A percentile compares a stretch with the other conserved stretches of the same genome.
phyloP scores from a whole-genome alignment of 1,140 invertebrate species.

The Plodia interpunctella region DNA sequence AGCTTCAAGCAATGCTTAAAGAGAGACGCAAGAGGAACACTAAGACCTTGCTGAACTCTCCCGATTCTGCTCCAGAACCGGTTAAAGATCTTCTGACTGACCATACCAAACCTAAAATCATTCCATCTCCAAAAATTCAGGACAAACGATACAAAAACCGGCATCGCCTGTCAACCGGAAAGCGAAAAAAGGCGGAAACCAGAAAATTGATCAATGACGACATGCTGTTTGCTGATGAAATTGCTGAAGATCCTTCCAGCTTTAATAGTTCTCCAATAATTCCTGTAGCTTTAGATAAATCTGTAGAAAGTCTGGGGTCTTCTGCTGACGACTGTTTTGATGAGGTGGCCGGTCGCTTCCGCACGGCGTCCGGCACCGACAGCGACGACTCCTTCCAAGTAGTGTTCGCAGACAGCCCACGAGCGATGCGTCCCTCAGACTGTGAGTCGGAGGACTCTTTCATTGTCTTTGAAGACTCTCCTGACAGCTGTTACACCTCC shows the following conservation, averaged over 20 bases:
- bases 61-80: conserved; percentile 12
- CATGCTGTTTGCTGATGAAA: conserved; percentile 31
- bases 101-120: conserved; percentile 16
- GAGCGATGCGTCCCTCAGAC: conserved; percentile 42
- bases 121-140: conserved; percentile 24
- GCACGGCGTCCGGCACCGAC: conserved; percentile 40
- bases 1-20: conserved; percentile 48
- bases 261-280: conserved; percentile 27
- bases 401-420: conserved; percentile 50
- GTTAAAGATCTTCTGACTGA: conserved; percentile 9
- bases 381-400: conserved; percentile 70
- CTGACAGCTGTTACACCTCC: conserved; percentile 58
- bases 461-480: conserved; percentile 63
- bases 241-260: conserved; percentile 27
- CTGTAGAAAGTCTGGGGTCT: conserved; percentile 20
- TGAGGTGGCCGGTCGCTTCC: conserved; percentile 56
- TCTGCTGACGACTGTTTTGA: conserved; percentile 39
- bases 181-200: conserved; percentile 22
- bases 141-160: conserved; percentile 29
- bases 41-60: conserved; percentile 9
- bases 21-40: conserved; percentile 28
- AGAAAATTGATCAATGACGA: conserved; percentile 28
- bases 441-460: conserved; percentile 68
- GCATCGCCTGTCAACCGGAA: conserved; percentile 14
- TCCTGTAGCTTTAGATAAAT: conserved; percentile 2